phyloP scores from a whole-genome alignment of 2,888 invertebrate species.

The Philonicus albiceps region DNA sequence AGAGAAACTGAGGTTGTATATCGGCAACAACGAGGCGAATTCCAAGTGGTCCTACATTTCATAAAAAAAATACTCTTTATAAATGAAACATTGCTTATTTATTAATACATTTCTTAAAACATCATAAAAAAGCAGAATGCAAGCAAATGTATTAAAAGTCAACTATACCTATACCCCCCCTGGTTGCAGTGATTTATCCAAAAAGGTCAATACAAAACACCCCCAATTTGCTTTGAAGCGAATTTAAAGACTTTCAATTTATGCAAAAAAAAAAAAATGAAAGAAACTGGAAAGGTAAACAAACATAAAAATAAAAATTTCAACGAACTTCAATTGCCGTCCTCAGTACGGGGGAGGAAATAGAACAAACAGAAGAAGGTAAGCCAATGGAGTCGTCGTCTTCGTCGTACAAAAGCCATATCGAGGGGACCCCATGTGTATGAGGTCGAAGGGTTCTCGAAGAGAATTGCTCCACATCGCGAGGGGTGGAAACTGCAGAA shows the following conservation, averaged over 20 bases:
- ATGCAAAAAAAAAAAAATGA: not conserved
- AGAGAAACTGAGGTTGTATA: no score
- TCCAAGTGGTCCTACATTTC: no score
- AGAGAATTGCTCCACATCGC: not conserved
- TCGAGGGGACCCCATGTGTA: not conserved
- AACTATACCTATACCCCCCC: not conserved
- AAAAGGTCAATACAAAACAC: not conserved
- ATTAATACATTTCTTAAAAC: no score
- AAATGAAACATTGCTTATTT: no score
- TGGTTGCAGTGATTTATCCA: not conserved
- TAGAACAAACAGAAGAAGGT: conserved; percentile 3
- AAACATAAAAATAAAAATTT: conserved; percentile 11
- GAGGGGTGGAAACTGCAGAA: conserved; percentile 1
- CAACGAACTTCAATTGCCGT: conserved; percentile 33
- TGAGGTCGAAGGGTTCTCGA: not conserved
- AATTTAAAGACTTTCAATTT: not conserved
- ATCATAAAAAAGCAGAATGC: not conserved
- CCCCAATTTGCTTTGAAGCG: not conserved
- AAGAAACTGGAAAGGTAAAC: not conserved
- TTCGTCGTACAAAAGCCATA: not conserved
- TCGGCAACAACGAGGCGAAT: no score
- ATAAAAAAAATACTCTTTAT: no score
- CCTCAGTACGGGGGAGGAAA: conserved; percentile 8
- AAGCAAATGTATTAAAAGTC: not conserved
- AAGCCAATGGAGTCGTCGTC: not conserved